phyloP scores from a whole-genome alignment of 2,797 vertebrate species.

The Erithacus rubecula region DNA sequence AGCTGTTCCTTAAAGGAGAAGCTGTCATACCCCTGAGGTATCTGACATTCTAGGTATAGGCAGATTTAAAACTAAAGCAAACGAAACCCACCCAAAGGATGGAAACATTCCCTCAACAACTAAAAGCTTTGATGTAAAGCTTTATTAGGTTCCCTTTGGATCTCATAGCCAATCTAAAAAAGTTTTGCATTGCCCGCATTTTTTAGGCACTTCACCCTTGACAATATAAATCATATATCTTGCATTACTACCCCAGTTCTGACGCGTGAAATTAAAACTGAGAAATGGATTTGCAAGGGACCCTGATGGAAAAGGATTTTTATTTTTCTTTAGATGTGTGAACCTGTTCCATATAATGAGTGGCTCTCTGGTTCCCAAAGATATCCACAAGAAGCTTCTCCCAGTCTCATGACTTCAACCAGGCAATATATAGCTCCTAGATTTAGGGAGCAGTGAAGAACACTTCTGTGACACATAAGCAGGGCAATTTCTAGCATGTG shows the following conservation, averaged over 20 bases:
- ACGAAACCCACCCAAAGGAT: background rate
- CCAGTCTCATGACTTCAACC: rapidly evolving
- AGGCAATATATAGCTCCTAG: background rate
- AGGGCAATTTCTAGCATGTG: background rate
- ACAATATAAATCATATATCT: background rate
- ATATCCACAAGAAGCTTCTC: background rate
- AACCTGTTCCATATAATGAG: background rate
- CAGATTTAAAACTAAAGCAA: background rate
- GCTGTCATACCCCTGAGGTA: background rate
- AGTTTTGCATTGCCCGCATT: background rate
- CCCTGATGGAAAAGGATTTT: background rate
- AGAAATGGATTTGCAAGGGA: background rate
- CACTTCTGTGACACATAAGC: rapidly evolving
- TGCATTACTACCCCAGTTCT: background rate
- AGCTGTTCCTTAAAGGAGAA: background rate
- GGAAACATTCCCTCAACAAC: background rate
- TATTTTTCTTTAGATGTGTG: background rate
- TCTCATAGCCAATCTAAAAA: background rate
- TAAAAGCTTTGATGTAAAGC: background rate
- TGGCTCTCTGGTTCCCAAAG: background rate
- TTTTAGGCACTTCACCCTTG: background rate
- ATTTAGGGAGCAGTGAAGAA: background rate
- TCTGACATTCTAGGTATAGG: background rate
- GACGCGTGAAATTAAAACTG: background rate
- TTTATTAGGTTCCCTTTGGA: background rate